Base-by-base conservation (phyloP, 1,140 invertebrate genomes). In the Drosophila arizonae region DNA sequence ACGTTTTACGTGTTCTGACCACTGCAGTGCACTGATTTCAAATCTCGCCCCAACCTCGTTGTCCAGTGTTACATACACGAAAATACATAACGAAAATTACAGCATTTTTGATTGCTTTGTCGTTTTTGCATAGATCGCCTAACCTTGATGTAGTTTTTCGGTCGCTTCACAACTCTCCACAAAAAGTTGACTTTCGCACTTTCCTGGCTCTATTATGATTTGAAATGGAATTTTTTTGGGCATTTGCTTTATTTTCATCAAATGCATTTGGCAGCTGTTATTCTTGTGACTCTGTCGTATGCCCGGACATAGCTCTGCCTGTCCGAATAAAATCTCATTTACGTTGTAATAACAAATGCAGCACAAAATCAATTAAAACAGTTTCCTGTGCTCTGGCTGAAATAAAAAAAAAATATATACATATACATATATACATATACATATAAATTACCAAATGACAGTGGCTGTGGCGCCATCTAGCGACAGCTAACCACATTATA, bases 361-460 rank as follows among this genome's bases (percentile, higher is more conserved):
- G 55, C 60, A 72, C 72, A 63, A 86, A 88, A 86, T 87, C 84
- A 87, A 86, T 86, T 88, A 86, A 86, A 87, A 81, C 72, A 69
- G 81, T 86, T 86, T 76, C 72, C 76, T 71, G 76, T 67, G 43
- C 24, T 54, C 43, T 39, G 36, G 3, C 5, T 6, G 6, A 6
- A 30, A 6, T 6, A 33, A 9, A 33, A 33, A 33, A 33, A 33
- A 33, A 1, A 33, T 17, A 17, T 17, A 17, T 17, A 17, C 1
- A 17, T 17, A 17, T 17, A 17, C 17, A 17, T 17, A 17, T 17
- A 17, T 1, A 17, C 1, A 17, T 17, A 5, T 5, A 6, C 1
- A 36, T 3, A 69, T 76, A 79, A 87, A 86, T 78, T 72, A 56
- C 76, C 76, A 74, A 74, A 64, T 58, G 52, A 39, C 76, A 56